These are phyloP conservation scores for Mechanitis messenoides DNA, from an alignment of 2,888 invertebrate species.

Conservation along the genomic window DNA sequence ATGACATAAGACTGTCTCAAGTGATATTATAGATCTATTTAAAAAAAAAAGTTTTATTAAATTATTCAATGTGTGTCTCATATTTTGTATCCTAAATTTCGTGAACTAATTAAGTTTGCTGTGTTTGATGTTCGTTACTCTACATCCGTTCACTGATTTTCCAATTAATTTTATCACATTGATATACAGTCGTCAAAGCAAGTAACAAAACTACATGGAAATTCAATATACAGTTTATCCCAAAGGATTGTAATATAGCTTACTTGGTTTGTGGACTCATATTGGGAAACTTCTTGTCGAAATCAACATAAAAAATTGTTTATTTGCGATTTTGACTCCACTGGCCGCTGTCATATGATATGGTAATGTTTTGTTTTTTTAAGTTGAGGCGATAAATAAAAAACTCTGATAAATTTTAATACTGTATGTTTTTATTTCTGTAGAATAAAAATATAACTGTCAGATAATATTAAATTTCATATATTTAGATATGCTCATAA, in stretches of 20 bases:
- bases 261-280: not conserved
- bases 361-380: too few relatives aligned
- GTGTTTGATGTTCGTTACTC: constrained; percentile 10
- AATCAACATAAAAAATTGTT: constrained; percentile 5
- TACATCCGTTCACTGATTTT: constrained; percentile 12
- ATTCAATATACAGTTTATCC: constrained; percentile 1
- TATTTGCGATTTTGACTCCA: not conserved
- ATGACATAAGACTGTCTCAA: too few relatives aligned
- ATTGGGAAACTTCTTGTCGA: not conserved
- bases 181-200: constrained; percentile 5
- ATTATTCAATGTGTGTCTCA: not conserved
- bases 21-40: too few relatives aligned
- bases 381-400: too few relatives aligned
- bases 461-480: too few relatives aligned
- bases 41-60: too few relatives aligned
- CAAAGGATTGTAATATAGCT: not conserved
- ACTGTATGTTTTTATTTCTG: too few relatives aligned
- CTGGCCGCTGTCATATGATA: too few relatives aligned
- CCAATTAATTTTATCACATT: constrained; percentile 12
- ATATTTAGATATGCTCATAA: too few relatives aligned
- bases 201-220: constrained; percentile 7
- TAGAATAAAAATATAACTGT: too few relatives aligned
- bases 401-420: too few relatives aligned
- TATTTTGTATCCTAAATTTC: not conserved
- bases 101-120: not conserved